Percentiles rank a stretch among this genome's conserved stretches.
These are phyloP conservation scores for Tapirus terrestris DNA, from an alignment of 2,113 vertebrate genomes.

Conservation along the genomic window DNA sequence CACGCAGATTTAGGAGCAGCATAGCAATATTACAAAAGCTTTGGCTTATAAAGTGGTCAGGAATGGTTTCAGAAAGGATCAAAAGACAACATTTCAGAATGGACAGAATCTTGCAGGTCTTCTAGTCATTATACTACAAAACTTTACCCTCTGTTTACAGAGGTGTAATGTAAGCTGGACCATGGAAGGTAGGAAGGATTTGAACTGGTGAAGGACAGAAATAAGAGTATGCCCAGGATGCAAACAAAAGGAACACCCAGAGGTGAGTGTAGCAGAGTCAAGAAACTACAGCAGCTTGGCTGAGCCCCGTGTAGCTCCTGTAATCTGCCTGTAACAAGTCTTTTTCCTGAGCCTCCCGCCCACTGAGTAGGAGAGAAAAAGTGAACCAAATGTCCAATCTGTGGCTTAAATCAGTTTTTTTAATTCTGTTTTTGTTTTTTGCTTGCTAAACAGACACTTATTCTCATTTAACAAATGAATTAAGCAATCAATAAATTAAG, in stretches of 20 bases:
- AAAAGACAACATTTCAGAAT: background rate
- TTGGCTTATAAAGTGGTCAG: background rate
- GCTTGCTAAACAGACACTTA: constrained; percentile 38
- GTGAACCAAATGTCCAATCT: background rate
- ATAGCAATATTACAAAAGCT: background rate
- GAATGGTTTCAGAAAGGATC: background rate
- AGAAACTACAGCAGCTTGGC: background rate
- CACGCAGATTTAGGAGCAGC: background rate
- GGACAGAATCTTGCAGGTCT: background rate
- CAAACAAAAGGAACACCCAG: background rate
- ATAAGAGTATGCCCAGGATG: background rate
- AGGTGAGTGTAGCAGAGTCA: background rate
- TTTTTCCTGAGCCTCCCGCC: background rate
- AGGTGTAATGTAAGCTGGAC: background rate
- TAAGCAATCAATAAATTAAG: constrained; percentile 56
- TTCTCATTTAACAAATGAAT: constrained; percentile 3
- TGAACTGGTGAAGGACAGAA: background rate
- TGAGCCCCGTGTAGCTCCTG: no score
- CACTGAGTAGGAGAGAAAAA: background rate
- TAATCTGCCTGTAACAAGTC: background rate
- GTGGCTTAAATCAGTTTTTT: background rate
- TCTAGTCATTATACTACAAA: no score
- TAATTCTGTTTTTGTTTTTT: constrained; percentile 17
- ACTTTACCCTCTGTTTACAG: background rate
- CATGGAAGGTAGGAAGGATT: background rate